These are phyloP conservation scores for Oreochromis niloticus DNA, from an alignment of 2,113 vertebrate genomes.

Conservation along the genomic window DNA sequence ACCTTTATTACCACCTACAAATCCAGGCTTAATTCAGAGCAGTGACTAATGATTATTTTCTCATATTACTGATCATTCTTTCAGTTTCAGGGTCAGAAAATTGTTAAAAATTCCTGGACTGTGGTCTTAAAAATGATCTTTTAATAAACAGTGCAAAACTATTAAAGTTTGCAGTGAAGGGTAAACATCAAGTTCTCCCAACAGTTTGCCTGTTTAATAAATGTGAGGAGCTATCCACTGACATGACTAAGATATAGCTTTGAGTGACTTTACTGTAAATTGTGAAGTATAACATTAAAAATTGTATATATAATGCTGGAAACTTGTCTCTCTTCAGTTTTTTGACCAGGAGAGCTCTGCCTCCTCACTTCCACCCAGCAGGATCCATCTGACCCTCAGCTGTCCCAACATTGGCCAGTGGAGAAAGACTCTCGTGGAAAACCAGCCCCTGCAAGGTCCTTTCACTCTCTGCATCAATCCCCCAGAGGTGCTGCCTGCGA, in stretches of 20 bases:
- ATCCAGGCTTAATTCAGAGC: not conserved
- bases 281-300: not conserved
- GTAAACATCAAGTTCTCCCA: not conserved
- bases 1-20: not conserved
- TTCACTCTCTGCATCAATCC: constrained; percentile 83
- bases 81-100: not conserved
- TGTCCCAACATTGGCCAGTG: constrained; percentile 83
- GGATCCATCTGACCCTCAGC: constrained; percentile 78
- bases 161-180: not conserved
- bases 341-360: constrained; percentile 1
- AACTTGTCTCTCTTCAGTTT: constrained; percentile 32
- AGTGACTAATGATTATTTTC: not conserved
- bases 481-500: constrained; percentile 67
- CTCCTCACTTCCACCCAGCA: constrained; percentile 17
- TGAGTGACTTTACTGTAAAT: not conserved
- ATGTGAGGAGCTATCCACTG: not conserved
- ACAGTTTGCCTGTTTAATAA: not conserved
- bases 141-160: not conserved
- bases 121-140: not conserved
- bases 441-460: constrained; percentile 72
- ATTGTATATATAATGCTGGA: not conserved
- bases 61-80: not conserved
- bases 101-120: not conserved
- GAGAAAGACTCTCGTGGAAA: constrained; percentile 70
- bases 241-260: not conserved